Conservation (phyloP, 2,797 vertebrate species). For the Lagorchestes hirsutus region DNA sequence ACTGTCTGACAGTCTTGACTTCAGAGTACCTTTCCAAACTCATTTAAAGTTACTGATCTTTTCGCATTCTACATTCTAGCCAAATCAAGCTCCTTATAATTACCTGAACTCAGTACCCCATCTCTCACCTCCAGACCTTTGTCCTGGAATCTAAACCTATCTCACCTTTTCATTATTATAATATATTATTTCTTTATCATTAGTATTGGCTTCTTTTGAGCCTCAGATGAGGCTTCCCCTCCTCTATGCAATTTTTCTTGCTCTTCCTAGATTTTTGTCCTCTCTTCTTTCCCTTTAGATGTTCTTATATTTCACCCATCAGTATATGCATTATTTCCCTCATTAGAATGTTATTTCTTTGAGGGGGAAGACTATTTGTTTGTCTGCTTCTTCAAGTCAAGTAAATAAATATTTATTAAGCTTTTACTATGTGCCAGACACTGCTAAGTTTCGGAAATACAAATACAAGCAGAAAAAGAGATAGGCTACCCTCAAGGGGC, state of each 20-base stretch:
- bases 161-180: not conserved
- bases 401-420: not conserved
- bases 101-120: not conserved
- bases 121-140: not conserved
- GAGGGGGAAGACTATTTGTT: not conserved
- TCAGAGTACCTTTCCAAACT: not conserved
- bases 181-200: not conserved
- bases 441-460: not conserved
- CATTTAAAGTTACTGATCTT: not conserved
- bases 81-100: not conserved
- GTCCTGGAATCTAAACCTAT: not conserved
- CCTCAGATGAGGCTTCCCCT: not conserved
- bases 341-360: not conserved
- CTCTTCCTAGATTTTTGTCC: not conserved
- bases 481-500: not conserved
- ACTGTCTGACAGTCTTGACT: not conserved
- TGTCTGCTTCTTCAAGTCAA: slow-evolving; percentile 6
- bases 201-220: not conserved
- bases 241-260: not conserved
- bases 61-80: not conserved
- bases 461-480: not conserved
- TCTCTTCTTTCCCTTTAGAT: not conserved
- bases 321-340: not conserved
- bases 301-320: not conserved
- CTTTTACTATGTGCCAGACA: not conserved